These are phyloP conservation scores for Apodemus agrarius DNA, from an alignment of 2,797 vertebrate genomes.

Conservation along the genomic window DNA sequence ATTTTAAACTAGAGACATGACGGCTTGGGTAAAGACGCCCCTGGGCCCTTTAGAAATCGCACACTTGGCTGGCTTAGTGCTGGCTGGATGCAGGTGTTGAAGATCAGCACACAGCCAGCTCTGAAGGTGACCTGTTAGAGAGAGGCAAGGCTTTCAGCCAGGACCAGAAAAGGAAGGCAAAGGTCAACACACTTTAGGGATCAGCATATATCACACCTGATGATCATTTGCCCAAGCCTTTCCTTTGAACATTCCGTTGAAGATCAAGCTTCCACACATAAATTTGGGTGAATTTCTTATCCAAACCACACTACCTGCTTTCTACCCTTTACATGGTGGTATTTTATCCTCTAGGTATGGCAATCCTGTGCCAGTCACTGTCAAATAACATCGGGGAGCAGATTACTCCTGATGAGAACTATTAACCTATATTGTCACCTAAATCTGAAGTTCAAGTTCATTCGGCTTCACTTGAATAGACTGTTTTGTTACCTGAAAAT, in stretches of 20 bases:
- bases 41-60: conserved; percentile 2
- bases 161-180: not conserved
- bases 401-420: not conserved
- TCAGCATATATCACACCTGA: not conserved
- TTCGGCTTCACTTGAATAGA: not conserved
- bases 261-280: not conserved
- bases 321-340: not conserved
- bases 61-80: conserved; percentile 7
- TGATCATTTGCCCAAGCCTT: not conserved
- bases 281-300: not conserved
- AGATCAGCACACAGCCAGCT: not conserved
- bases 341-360: not conserved
- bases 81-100: not conserved
- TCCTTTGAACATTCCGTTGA: not conserved
- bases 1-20: not conserved
- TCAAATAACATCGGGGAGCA: not conserved
- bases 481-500: not conserved
- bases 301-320: not conserved
- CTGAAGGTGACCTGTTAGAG: not conserved
- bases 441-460: not conserved
- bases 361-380: not conserved
- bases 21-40: conserved; percentile 22
- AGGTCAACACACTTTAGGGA: not conserved
- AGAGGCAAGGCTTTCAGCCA: not conserved
- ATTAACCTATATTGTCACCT: not conserved